Evolutionary conservation across 2,888 invertebrate genomes (phyloP), one percentile per base, ranked within the genome.

Genomic region (Mythimna impura): DNA sequence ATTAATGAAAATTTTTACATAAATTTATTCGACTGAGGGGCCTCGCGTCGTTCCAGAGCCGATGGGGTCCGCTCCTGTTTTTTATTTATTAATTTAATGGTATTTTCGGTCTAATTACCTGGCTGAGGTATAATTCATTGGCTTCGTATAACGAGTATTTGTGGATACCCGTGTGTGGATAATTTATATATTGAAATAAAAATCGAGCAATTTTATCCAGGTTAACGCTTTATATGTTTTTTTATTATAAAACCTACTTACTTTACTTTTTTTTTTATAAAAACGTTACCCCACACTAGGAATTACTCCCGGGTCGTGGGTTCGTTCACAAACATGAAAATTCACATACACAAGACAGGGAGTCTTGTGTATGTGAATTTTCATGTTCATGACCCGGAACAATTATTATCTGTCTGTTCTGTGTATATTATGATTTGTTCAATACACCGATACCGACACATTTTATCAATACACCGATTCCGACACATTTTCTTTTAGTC

Each of bases 1-100:
- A 96, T 96, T 96, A 96, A 96, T 96, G 96, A 96, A 96, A 96
- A 94, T 95, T 96, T 96, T 96, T 96, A 96, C 96, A 96, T 96
- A 96, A 96, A 96, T 96, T 96, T 96, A 96, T 96, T 94, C 95
- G 94, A 93, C 92, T 93, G 94, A 95, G 95, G 95, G 96, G 93
- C 93, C 93, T 92, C 89, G 92, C 93, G 92, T 92, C 93, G 92
- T 91, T 90, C 87, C 90, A 89, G 89, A 91, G 90, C 87, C 93
- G 91, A 94, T 93, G 93, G 94, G 94, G 93, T 89, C 89, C 92
- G 93, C 91, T 93, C 86, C 93, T 95, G 95, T 95, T 95, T 96
- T 96, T 96, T 96, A 95, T 96, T 96, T 96, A 96, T 96, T 95
- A 96, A 96, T 96, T 95, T 96, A 95, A 96, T 96, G 96, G 95